These are phyloP conservation scores for Sphinx pinastri DNA, from an alignment of 2,888 invertebrate genomes.

Conservation along the genomic window DNA sequence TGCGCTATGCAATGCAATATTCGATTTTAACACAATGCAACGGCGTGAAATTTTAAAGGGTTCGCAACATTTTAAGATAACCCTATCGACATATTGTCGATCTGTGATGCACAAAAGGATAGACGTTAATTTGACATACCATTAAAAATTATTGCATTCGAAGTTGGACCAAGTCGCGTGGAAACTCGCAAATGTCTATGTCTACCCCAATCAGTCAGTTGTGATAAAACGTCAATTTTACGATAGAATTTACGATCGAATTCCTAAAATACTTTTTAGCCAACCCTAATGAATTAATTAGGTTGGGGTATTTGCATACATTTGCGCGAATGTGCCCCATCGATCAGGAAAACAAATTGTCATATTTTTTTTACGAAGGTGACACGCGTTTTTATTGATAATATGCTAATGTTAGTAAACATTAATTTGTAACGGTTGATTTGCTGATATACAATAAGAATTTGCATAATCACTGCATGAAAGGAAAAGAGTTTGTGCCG, in stretches of 20 bases:
- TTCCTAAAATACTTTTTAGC: constrained; percentile 34
- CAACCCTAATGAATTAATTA: constrained; percentile 75
- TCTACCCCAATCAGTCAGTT: constrained; percentile 14
- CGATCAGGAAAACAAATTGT: constrained; percentile 20
- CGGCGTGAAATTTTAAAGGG: constrained; percentile 78
- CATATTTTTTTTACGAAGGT: constrained; percentile 45
- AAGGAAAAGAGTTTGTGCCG: constrained; percentile 18
- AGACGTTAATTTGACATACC: constrained; percentile 82
- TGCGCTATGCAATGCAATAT: constrained; percentile 62
- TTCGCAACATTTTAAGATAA: constrained; percentile 50
- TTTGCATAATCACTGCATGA: constrained; percentile 64
- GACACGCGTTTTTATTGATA: constrained; percentile 75
- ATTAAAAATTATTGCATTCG: constrained; percentile 80
- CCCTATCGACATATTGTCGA: constrained; percentile 81
- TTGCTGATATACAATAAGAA: constrained; percentile 70
- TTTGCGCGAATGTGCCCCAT: background rate
- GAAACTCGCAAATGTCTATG: constrained; percentile 57
- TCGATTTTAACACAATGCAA: constrained; percentile 76
- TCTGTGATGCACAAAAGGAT: constrained; percentile 66
- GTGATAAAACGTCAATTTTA: background rate
- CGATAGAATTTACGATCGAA: constrained; percentile 59
- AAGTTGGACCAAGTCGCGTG: constrained; percentile 67
- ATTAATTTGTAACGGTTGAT: constrained; percentile 83
- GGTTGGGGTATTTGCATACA: constrained; percentile 27
- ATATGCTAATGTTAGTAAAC: constrained; percentile 79